Conservation (phyloP, 2,888 invertebrate genomes). For the Polia nebulosa region DNA sequence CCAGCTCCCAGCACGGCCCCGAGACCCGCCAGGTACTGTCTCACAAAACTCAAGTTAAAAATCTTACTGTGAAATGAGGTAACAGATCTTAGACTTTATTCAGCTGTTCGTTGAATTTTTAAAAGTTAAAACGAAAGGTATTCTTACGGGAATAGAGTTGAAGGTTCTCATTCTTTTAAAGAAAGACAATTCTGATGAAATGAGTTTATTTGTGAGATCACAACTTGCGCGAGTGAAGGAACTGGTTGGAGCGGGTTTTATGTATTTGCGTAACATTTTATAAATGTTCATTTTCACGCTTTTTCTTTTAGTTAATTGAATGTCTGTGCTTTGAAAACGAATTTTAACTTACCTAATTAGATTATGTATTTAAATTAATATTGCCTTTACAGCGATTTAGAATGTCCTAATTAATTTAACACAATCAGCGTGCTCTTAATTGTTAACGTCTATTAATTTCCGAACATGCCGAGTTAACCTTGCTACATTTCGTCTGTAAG, state of each 20-base stretch:
- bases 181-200: constrained; percentile 60
- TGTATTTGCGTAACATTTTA: constrained; percentile 16
- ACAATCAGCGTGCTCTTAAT: not conserved
- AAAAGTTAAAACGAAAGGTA: constrained; percentile 64
- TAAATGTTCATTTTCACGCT: not conserved
- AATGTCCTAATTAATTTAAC: not conserved
- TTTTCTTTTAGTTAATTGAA: not conserved
- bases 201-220: constrained; percentile 50
- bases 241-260: constrained; percentile 21
- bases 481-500: constrained; percentile 31
- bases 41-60: constrained; percentile 60
- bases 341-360: not conserved
- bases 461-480: constrained; percentile 23
- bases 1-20: constrained; percentile 10
- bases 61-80: constrained; percentile 67
- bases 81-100: constrained; percentile 66
- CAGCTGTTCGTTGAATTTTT: constrained; percentile 60
- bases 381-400: not conserved
- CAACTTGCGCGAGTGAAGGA: constrained; percentile 40
- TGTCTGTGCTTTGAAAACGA: not conserved
- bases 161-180: constrained; percentile 57
- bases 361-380: not conserved
- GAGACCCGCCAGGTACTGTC: constrained; percentile 49
- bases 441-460: constrained; percentile 29
- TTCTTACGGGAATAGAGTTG: constrained; percentile 51